Evolutionary conservation across 2,113 vertebrate genomes (phyloP), one percentile per base, ranked within the genome.

Genomic region (Eclectus roratus): DNA sequence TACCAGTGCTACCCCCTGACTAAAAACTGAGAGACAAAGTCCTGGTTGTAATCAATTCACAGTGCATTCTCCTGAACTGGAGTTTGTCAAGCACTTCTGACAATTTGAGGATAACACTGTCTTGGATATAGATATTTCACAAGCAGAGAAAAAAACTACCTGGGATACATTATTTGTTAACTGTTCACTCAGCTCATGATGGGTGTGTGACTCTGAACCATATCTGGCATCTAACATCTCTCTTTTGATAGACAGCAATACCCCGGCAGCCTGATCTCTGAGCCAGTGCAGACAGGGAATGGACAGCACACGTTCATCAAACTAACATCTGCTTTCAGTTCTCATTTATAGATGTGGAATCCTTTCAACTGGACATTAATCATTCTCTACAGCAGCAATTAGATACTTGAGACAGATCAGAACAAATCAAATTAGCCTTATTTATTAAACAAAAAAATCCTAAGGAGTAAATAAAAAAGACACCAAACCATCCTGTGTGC

Each of bases 291-390:
- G 93, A 89, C 89, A 68, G 74, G 56, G 93, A 94, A 92, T 31
- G 23, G 92, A 93, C 53, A 93, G 84, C 88, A 93, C 93, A 93
- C 89, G 80, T 97, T 97, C 82, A 97, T 98, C 96, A 88, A 95
- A 97, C 94, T 94, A 97, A 94, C 97, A 98, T 94, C 97, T 98
- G 97, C 96, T 95, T 96, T 93, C 95, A 95, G 91, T 96, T 93
- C 97, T 82, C 95, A 63, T 65, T 96, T 94, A 94, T 94, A 96
- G 97, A 97, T 94, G 84, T 69, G 93, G 94, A 92, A 80, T 89
- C 93, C 94, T 97, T 96, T 96, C 96, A 96, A 91, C 93, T 94
- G 96, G 97, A 97, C 97, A 95, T 96, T 94, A 96, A 97, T 97
- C 97, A 97, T 70, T 64, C 70, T 80, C 94, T 96, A 93, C 91